phyloP scores from a whole-genome alignment of 2,113 vertebrate genomes.

The Muscicapa adusta region DNA sequence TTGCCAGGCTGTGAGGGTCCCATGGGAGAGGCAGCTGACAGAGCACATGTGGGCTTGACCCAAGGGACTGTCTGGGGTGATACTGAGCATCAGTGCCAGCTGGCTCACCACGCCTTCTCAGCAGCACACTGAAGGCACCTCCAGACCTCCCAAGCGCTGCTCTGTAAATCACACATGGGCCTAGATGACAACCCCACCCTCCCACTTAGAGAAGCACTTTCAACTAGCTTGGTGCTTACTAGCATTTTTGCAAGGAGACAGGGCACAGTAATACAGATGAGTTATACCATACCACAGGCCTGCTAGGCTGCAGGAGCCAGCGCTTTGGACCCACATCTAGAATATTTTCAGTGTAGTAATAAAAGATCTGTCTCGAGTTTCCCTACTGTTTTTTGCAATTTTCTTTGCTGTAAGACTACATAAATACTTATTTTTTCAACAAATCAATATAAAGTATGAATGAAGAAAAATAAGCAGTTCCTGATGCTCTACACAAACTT shows the following conservation, averaged over 20 bases:
- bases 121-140: neutral
- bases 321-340: accelerated
- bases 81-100: neutral
- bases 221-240: neutral
- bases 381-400: neutral
- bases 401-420: neutral
- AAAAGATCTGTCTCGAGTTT: neutral
- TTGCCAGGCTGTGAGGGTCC: neutral
- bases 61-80: accelerated
- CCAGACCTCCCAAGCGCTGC: neutral
- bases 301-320: neutral
- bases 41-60: neutral
- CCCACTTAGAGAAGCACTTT: neutral
- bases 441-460: neutral
- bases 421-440: neutral
- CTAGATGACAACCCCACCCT: accelerated
- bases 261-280: neutral
- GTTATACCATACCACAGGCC: neutral
- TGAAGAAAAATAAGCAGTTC: neutral
- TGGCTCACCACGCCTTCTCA: neutral
- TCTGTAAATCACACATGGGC: neutral
- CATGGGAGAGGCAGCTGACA: accelerated
- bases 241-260: neutral
- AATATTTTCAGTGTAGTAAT: neutral
- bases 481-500: neutral